Conservation (phyloP, 2,113 vertebrate species). For the Gallinago undulata region DNA sequence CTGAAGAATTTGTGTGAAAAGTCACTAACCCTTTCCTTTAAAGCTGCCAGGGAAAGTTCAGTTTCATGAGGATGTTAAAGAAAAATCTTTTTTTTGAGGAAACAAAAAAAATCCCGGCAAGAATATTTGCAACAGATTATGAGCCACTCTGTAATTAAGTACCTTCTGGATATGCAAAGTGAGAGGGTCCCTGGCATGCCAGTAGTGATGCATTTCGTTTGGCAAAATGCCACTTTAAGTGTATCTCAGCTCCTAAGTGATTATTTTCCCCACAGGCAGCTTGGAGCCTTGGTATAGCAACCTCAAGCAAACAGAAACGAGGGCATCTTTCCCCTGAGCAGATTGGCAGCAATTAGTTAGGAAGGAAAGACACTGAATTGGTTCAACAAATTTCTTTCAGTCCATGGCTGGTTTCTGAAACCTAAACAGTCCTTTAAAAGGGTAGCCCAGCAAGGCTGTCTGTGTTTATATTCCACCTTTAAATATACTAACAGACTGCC, state of each 20-base stretch:
- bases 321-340: not conserved
- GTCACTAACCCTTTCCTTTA: not conserved
- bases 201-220: not conserved
- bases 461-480: conserved; percentile 6
- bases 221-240: not conserved
- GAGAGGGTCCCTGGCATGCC: not conserved
- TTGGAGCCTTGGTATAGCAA: not conserved
- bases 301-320: not conserved
- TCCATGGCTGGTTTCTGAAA: not conserved
- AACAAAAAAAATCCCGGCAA: not conserved
- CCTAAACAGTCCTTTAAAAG: not conserved
- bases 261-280: conserved; percentile 1
- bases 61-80: not conserved
- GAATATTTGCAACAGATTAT: not conserved
- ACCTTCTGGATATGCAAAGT: not conserved
- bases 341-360: not conserved
- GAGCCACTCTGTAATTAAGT: conserved; percentile 5
- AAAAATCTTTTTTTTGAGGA: not conserved
- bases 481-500: not conserved
- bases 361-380: not conserved
- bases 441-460: not conserved
- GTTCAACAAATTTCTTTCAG: not conserved
- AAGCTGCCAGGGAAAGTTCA: not conserved
- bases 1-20: not conserved
- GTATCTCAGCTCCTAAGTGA: not conserved